Evolutionary conservation across 2,113 vertebrate genomes (phyloP).

Genomic region (Clarias macrocephalus): DNA sequence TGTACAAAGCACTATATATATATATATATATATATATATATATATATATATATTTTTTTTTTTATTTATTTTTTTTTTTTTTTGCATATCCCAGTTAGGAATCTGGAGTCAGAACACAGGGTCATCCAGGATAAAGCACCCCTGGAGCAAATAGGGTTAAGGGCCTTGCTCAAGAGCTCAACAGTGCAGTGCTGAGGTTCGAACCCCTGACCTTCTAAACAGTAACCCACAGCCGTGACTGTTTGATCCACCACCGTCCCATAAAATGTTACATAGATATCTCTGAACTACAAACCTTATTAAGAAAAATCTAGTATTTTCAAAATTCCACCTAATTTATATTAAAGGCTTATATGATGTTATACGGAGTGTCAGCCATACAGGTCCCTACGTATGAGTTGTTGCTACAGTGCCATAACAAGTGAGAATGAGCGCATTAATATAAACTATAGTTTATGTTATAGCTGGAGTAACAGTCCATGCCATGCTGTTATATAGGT

Average conservation of each 20-base stretch:
- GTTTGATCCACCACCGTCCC: too few species aligned
- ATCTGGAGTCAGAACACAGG: too few species aligned
- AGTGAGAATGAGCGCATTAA: neutral
- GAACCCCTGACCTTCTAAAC: too few species aligned
- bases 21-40: too few species aligned
- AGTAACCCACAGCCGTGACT: too few species aligned
- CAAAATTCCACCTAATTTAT: neutral
- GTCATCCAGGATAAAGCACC: too few species aligned
- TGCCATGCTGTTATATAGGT: neutral
- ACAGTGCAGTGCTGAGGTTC: too few species aligned
- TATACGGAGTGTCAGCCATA: neutral
- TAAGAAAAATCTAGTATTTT: neutral
- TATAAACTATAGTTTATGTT: neutral
- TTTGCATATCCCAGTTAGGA: too few species aligned
- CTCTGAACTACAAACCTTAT: neutral
- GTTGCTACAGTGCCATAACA: neutral
- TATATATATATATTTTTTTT: too few species aligned
- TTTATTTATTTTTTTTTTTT: too few species aligned
- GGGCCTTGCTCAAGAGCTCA: too few species aligned
- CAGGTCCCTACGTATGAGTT: neutral
- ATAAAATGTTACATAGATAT: neutral
- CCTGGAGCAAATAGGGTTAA: too few species aligned
- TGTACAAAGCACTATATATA: neutral
- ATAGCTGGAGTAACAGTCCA: neutral
- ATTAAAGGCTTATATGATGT: neutral